Base-by-base conservation (phyloP, 2,888 invertebrate genomes). In the Mamestra brassicae region DNA sequence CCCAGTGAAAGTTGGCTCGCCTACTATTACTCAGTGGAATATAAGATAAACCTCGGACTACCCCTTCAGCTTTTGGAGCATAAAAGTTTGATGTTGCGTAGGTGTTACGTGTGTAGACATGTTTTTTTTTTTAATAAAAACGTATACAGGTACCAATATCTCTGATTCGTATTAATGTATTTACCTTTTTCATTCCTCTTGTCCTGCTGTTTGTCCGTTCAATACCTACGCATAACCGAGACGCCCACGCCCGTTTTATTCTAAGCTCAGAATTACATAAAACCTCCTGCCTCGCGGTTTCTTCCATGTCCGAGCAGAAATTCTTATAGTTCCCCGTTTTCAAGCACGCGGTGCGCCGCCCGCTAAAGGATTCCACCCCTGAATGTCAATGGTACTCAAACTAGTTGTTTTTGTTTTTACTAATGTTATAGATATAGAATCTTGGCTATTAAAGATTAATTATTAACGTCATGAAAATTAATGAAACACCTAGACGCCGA, bases 271-370 rank as follows among this genome's bases (percentile, higher is more conserved):
- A 62, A 70, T 86, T 86, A 80, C 71, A 84, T 81, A 86, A 85
- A 75, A 58, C 61, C 38, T 42, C 42, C 42, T 58, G 50, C 65
- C 72, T 69, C 72, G 64, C 8, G 80, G 77, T 73, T 67, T 74
- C 54, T 78, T 85, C 77, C 72, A 73, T 54, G 61, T 68, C 68
- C 60, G 36, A 75, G 50, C 34, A 68, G 34, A 69, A 65, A 78
- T 63, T 74, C 64, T 64, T 68, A 34, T 15, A 57, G 62, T 65
- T 45, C 26, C 85, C 76, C 88, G 85, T 89, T 86, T 85, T 83
- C 52, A 77, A 77, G 79, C 90, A 91, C 89, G 89, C 87, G 89
- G 85, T 47, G 47, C 55, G 50, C 65, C 69, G 34, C 42, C 61
- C 73, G 78, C 71, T 64, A 71, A 57, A 74, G 79, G 76, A 72